Evolutionary conservation across 2,888 invertebrate species (phyloP), one percentile per base, ranked within the genome.

Genomic region (Agrilus biguttatus): DNA sequence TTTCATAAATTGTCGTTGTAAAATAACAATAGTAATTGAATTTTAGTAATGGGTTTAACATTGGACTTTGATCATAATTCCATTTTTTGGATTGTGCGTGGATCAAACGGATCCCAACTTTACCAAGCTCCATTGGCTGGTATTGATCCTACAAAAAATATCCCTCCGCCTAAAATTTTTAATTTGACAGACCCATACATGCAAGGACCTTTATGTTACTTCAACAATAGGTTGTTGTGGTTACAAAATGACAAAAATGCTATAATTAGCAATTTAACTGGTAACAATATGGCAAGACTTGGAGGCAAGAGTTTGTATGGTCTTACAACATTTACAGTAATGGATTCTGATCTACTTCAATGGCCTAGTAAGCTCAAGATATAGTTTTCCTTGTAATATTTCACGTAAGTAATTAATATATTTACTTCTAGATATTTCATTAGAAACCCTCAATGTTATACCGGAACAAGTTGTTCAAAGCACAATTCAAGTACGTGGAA

Each of bases 61-160:
- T 66, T 90, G 44, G 90, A 93, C 60, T 71, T 83, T 40, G 79
- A 83, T 52, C 78, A 76, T 56, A 80, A 79, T 56, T 76, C 74
- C 61, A 72, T 88, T 8, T 89, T 87, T 59, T 93, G 91, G 91
- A 77, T 91, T 47, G 81, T 86, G 1, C 69, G 84, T 50, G 83
- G 84, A 51, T 79, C 80, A 50, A 81, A 83, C 55, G 84, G 83
- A 10, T 83, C 84, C 0, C 78, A 77, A 53, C 67, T 89, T 19
- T 84, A 80, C 57, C 71, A 75, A 46, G 82, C 84, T 3, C 75
- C 76, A 0, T 80, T 82, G 47, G 76, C 79, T 14, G 64, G 64
- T 8, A 58, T 62, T 33, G 45, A 45, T 12, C 35, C 44, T 7
- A 40, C 46, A 28, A 47, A 51, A 8, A 48, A 45, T 41, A 23